Conservation (phyloP, 2,888 invertebrate genomes). For the Ephialtes manifestator region DNA sequence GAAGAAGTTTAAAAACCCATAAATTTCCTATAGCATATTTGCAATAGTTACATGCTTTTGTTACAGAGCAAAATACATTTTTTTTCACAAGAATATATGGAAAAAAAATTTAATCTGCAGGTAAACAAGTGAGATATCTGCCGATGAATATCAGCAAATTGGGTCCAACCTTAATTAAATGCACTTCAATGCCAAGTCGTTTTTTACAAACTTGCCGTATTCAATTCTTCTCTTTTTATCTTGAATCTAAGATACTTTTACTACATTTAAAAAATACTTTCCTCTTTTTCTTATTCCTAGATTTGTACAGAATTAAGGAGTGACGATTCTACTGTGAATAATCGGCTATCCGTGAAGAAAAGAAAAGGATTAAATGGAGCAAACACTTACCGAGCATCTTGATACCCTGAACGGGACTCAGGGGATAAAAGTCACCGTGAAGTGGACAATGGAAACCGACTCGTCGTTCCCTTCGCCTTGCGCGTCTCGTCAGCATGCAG, state of each 20-base stretch:
- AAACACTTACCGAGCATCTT: constrained; percentile 81
- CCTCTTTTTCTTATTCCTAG: neutral
- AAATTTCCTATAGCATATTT: too few relatives aligned
- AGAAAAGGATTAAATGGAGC: neutral
- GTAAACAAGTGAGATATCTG: too few relatives aligned
- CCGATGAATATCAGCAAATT: too few relatives aligned
- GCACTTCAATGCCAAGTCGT: neutral
- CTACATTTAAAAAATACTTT: neutral
- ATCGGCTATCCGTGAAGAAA: neutral
- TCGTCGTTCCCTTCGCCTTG: constrained; percentile 89
- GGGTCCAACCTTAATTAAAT: too few relatives aligned
- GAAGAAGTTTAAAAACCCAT: too few relatives aligned
- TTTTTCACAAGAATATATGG: too few relatives aligned
- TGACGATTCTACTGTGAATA: neutral
- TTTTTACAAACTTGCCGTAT: neutral
- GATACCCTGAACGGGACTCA: constrained; percentile 88
- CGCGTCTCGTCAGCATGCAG: constrained; percentile 90
- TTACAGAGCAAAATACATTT: too few relatives aligned
- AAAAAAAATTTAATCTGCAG: too few relatives aligned
- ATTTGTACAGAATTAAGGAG: neutral
- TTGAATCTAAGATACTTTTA: neutral
- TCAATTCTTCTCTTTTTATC: neutral
- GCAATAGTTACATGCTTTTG: too few relatives aligned
- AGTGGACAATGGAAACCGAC: constrained; percentile 93
- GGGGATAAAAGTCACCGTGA: constrained; percentile 92